These are phyloP conservation scores for Drosophila infuscata DNA, from an alignment of 2,888 invertebrate genomes.

Conservation along the genomic window DNA sequence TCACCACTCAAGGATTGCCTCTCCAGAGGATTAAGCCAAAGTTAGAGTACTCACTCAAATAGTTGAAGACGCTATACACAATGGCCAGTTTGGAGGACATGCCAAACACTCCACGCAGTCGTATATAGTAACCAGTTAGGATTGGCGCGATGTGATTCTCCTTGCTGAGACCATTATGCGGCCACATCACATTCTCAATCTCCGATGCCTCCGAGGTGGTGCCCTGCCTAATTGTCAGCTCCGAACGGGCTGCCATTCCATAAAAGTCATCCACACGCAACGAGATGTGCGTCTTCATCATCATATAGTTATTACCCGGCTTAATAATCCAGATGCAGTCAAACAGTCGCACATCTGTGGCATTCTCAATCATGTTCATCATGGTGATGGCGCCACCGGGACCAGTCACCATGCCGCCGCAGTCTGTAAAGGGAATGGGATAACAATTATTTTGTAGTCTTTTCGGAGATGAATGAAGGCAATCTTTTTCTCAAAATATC, in stretches of 20 bases:
- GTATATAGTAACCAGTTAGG: conserved; percentile 89
- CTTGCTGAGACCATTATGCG: conserved; percentile 84
- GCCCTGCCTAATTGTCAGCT: conserved; percentile 89
- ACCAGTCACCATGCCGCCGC: conserved; percentile 90
- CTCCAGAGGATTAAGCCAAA: background rate
- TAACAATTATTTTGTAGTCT: background rate
- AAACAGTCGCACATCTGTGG: conserved; percentile 86
- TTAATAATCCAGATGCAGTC: conserved; percentile 91
- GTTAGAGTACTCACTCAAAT: conserved; percentile 86
- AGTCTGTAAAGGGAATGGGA: conserved; percentile 86
- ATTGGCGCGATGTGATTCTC: conserved; percentile 88
- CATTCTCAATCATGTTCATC: conserved; percentile 89
- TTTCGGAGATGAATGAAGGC: background rate
- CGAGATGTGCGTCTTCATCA: conserved; percentile 89
- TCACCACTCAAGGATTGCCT: background rate
- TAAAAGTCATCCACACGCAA: conserved; percentile 87
- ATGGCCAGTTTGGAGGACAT: conserved; percentile 88
- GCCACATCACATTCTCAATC: conserved; percentile 87
- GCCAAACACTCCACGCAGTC: conserved; percentile 88
- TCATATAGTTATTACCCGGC: conserved; percentile 88
- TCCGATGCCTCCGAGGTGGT: conserved; percentile 88
- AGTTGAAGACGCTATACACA: conserved; percentile 90
- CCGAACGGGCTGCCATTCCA: conserved; percentile 88
- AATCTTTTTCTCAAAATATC: background rate
- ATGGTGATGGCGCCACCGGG: conserved; percentile 90